phyloP scores from a whole-genome alignment of 53 echinoderm and acorn worm genomes.

The Patiria pectinifera region DNA sequence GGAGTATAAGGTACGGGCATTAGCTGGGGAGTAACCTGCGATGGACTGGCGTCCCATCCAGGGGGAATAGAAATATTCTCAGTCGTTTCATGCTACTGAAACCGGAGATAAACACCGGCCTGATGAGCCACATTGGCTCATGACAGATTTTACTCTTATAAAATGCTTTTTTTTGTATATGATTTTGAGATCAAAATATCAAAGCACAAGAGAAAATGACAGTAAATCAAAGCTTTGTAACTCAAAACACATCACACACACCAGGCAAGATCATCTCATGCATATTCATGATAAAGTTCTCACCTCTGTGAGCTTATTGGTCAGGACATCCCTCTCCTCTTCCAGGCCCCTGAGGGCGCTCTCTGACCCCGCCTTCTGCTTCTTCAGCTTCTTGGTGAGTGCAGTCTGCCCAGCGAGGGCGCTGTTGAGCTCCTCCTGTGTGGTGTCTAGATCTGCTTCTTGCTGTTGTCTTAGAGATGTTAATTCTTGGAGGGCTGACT shows the following conservation, averaged over 20 bases:
- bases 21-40: too few relatives aligned
- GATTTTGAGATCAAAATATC: too few relatives aligned
- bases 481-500: constrained; percentile 26
- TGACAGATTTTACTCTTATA: too few relatives aligned
- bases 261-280: background rate
- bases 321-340: constrained; percentile 54
- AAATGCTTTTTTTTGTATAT: too few relatives aligned
- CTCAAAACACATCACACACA: background rate
- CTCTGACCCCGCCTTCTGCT: constrained; percentile 34
- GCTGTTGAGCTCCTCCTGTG: constrained; percentile 27
- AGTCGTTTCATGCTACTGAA: too few relatives aligned
- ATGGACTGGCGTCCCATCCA: too few relatives aligned
- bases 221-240: background rate
- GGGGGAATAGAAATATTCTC: too few relatives aligned
- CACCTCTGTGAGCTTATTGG: constrained; percentile 58
- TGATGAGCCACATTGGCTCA: too few relatives aligned
- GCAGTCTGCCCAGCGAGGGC: constrained; percentile 20
- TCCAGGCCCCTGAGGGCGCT: constrained; percentile 33
- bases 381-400: constrained; percentile 21
- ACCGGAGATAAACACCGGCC: too few relatives aligned
- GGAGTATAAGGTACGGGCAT: too few relatives aligned
- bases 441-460: constrained; percentile 9
- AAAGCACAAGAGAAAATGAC: background rate
- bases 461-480: constrained; percentile 27
- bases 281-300: constrained; percentile 35